Percentiles rank a stretch among this genome's conserved stretches.
phyloP scores from a whole-genome alignment of 2,113 vertebrate species.

The Barbus barbus region DNA sequence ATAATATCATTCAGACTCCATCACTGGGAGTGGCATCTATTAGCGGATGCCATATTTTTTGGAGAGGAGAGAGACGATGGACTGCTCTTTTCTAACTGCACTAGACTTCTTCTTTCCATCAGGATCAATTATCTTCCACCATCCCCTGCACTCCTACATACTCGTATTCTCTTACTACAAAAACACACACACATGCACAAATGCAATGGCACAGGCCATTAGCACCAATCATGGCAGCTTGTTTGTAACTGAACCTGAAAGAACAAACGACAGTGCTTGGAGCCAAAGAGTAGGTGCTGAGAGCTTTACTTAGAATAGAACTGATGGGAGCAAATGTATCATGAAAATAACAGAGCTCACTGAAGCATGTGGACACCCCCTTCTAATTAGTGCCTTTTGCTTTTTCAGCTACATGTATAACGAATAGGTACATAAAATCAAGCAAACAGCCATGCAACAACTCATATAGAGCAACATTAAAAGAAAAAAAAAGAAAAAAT shows the following conservation, averaged over 20 bases:
- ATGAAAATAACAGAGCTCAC: not conserved
- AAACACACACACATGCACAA: slow-evolving; percentile 32
- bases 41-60: not conserved
- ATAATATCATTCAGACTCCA: not conserved
- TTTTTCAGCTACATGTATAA: not conserved
- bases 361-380: not conserved
- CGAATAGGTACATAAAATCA: not conserved
- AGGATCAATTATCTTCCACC: slow-evolving; percentile 39
- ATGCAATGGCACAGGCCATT: slow-evolving; percentile 27
- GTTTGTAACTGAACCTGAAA: not conserved
- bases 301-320: not conserved
- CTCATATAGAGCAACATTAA: not conserved
- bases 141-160: slow-evolving; percentile 41
- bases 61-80: not conserved
- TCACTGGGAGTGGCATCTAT: slow-evolving; percentile 13
- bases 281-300: not conserved
- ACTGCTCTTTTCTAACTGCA: slow-evolving; percentile 29
- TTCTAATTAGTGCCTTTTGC: not conserved
- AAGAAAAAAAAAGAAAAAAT: not conserved
- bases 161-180: slow-evolving; percentile 20
- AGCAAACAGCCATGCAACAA: not conserved
- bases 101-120: slow-evolving; percentile 10
- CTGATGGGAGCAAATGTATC: not conserved
- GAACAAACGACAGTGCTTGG: slow-evolving; percentile 13
- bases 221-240: slow-evolving; percentile 8